These are phyloP conservation scores for Alcedo atthis DNA, from an alignment of 2,797 vertebrate species.

Conservation along the genomic window DNA sequence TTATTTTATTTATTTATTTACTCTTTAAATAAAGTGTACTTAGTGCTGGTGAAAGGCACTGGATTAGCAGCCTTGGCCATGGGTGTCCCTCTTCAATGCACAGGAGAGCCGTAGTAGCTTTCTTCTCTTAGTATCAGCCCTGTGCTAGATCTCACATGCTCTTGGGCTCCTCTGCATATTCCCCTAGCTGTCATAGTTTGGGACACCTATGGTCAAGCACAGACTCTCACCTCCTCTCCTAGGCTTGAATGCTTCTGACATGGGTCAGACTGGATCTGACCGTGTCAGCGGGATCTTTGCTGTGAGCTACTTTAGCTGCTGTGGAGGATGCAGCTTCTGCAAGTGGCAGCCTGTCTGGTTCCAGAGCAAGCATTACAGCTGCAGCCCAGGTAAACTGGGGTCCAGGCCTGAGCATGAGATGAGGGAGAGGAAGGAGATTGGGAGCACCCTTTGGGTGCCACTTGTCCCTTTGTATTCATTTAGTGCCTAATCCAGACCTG, in stretches of 20 bases:
- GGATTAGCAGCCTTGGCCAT: not conserved
- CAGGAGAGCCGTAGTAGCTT: not conserved
- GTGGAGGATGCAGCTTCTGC: not conserved
- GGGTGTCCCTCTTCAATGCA: not conserved
- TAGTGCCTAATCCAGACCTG: not conserved
- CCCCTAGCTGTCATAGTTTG: not conserved
- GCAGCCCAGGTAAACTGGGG: not conserved
- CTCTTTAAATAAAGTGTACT: slow-evolving; percentile 35
- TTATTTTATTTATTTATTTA: too few relatives aligned
- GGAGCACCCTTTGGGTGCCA: not conserved
- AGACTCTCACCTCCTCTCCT: not conserved
- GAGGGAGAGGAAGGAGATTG: not conserved
- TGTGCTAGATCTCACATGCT: not conserved
- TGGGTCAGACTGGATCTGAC: not conserved
- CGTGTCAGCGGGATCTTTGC: not conserved
- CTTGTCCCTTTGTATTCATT: not conserved
- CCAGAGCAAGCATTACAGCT: not conserved
- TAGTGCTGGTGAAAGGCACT: slow-evolving; percentile 55
- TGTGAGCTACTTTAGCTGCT: not conserved
- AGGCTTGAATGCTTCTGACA: not conserved
- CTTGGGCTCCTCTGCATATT: not conserved
- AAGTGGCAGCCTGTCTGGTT: not conserved
- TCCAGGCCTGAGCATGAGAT: not conserved
- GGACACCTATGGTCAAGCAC: not conserved
- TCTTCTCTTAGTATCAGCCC: not conserved